phyloP scores from a whole-genome alignment of 2,113 vertebrate genomes.

The Acanthisitta chloris region DNA sequence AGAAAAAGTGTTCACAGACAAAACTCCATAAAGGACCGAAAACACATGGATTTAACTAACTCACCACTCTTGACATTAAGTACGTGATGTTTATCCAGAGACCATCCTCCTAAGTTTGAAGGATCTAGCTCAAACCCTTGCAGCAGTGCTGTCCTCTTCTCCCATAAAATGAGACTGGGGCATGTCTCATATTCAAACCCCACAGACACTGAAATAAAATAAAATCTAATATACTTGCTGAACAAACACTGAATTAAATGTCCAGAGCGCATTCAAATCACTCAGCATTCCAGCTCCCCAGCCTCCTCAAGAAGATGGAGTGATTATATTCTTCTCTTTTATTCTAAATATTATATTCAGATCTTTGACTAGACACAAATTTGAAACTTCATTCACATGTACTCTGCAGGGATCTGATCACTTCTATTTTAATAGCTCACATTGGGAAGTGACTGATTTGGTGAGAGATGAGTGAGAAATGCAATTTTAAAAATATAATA shows the following conservation, averaged over 20 bases:
- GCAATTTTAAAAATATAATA: background rate
- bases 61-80: conserved; percentile 93
- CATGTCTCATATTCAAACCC: conserved; percentile 98
- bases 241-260: background rate
- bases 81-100: conserved; percentile 94
- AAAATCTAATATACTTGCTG: background rate
- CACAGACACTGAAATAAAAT: conserved; percentile 87
- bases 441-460: conserved; percentile 19
- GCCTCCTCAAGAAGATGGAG: background rate
- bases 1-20: background rate
- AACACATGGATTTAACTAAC: conserved; percentile 11
- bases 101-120: conserved; percentile 94
- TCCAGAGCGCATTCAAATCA: background rate
- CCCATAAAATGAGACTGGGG: conserved; percentile 93
- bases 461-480: background rate
- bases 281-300: background rate
- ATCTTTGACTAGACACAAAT: conserved; percentile 51
- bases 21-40: background rate
- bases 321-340: conserved; percentile 3
- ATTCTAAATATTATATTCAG: conserved; percentile 43
- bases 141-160: conserved; percentile 91
- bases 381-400: conserved; percentile 46
- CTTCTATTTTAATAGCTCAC: conserved; percentile 15
- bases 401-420: conserved; percentile 33
- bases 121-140: conserved; percentile 97